Base-by-base conservation (phyloP, 1,140 invertebrate genomes). In the Argopecten irradians region DNA sequence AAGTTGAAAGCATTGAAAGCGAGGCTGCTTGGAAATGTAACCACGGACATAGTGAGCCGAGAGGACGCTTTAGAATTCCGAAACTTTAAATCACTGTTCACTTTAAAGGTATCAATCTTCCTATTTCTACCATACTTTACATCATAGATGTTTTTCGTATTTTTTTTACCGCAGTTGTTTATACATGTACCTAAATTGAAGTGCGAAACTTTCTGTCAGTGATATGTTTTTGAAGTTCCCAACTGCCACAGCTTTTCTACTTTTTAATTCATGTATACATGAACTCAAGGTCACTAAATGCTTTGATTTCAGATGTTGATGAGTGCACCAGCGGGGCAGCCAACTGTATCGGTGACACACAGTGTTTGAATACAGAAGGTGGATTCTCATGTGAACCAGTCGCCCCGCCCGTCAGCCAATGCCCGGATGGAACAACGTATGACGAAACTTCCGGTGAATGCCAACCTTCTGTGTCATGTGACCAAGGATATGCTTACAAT, bases 281-380 rank as follows among this genome's bases (percentile, higher is more conserved):
- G 22, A 55, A 22, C 13, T 16, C 28, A 83, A 83, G 82, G 7
- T 14, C 28, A 83, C 28, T n/a, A 16, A n/a, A 28, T 84, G 14
- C 86, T 90, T 85, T 83, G 83, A 36, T 93, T 94, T 36, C 92
- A 98, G 99, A 99, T 95, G 97, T 97, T 88, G 96, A 97, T 91
- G 96, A 96, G 89, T 96, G 96, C 90, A 55, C 84, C 1, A 91
- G 92, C 43, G 92, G 93, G 33, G 86, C 87, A 7, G 90, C 93
- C 43, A 90, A 89, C 5, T 96, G 96, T 90, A 83, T 92, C 8
- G 94, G 97, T 3, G 97, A 97, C 92, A 97, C 97, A 34, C 94
- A 96, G 35, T 97, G 97, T 92, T 96, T 97, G 86, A 97, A 96
- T 87, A 93, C 91, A 32, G 92, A 92, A 55, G 95, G 95, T 22